A percentile compares a stretch with the other conserved stretches of the same genome.
Evolutionary conservation across 2,797 vertebrate genomes (phyloP).

Genomic region (Enteromius treurensis): DNA sequence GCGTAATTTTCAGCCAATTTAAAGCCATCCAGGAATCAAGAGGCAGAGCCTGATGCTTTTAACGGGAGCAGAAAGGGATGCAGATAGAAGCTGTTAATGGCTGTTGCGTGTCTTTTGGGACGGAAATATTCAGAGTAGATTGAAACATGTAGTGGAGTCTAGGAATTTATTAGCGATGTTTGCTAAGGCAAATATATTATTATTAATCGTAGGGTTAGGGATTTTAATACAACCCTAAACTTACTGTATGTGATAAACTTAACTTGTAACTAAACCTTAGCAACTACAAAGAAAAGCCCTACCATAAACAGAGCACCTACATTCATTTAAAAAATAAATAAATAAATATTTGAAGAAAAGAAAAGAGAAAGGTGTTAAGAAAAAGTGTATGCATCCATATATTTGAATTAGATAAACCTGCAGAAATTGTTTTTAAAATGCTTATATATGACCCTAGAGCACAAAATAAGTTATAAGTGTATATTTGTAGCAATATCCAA

Average conservation of each 20-base stretch:
- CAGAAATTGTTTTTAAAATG: not conserved
- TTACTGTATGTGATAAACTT: not conserved
- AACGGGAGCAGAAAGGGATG: conserved; percentile 7
- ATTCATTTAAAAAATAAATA: not conserved
- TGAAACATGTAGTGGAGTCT: not conserved
- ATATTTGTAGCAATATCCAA: not conserved
- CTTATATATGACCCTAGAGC: not conserved
- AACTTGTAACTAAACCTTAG: not conserved
- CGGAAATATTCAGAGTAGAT: conserved; percentile 44
- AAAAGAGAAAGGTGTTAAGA: not conserved
- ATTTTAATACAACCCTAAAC: not conserved
- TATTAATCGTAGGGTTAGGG: not conserved
- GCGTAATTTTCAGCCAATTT: conserved; percentile 69
- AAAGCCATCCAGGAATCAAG: conserved; percentile 62
- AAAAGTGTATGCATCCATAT: not conserved
- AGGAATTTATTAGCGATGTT: not conserved
- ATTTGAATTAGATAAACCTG: not conserved
- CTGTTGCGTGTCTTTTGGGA: conserved; percentile 56
- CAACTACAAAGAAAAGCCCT: not conserved
- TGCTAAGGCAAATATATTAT: not conserved
- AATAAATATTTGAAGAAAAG: no score
- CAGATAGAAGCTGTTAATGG: conserved; percentile 58
- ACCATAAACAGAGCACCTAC: not conserved
- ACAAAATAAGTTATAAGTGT: not conserved
- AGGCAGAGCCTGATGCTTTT: conserved; percentile 59